These are phyloP conservation scores for Heteronetta atricapilla DNA, from an alignment of 2,113 vertebrate genomes.

Conservation along the genomic window DNA sequence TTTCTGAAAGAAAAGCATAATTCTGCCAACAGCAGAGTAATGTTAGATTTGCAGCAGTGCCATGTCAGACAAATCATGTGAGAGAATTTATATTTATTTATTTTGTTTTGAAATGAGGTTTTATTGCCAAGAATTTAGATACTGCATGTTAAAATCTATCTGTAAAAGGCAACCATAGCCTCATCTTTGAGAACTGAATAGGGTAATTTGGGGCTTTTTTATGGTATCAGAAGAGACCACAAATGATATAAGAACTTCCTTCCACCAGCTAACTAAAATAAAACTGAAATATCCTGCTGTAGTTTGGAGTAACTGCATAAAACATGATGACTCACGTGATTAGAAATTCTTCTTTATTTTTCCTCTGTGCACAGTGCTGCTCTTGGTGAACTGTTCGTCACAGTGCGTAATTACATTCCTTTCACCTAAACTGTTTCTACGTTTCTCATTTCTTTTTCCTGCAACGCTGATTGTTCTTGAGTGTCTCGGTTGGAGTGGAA, in stretches of 20 bases:
- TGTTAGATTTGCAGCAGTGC: not conserved
- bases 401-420: not conserved
- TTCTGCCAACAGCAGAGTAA: not conserved
- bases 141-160: not conserved
- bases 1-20: not conserved
- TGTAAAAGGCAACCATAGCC: not conserved
- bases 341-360: constrained; percentile 29
- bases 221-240: not conserved
- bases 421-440: constrained; percentile 21
- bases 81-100: not conserved
- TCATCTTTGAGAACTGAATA: not conserved
- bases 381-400: not conserved
- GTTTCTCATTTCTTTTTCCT: not conserved
- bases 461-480: not conserved
- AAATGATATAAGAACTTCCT: constrained; percentile 24
- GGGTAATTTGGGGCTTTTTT: not conserved
- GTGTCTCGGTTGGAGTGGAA: not conserved
- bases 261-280: constrained; percentile 32
- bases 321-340: not conserved
- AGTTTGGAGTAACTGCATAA: constrained; percentile 34
- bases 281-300: constrained; percentile 2
- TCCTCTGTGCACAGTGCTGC: not conserved
- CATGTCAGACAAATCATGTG: not conserved
- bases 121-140: constrained; percentile 8
- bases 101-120: not conserved